A percentile compares a stretch with the other conserved stretches of the same genome.
These are phyloP conservation scores for Cygnus olor DNA, from an alignment of 2,797 vertebrate genomes.

Conservation along the genomic window DNA sequence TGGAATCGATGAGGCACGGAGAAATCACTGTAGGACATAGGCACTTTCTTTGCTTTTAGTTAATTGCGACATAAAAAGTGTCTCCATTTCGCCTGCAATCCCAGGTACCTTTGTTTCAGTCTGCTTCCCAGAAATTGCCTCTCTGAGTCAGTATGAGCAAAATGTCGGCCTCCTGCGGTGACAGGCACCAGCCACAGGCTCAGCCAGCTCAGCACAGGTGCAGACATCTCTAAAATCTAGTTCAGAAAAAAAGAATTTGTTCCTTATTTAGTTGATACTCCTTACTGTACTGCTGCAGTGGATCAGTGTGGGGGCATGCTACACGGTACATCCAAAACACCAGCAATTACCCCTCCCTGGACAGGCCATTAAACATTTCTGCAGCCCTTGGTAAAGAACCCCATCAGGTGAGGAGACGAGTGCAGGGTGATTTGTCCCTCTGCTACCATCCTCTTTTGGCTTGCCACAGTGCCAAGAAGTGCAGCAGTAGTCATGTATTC, in stretches of 20 bases:
- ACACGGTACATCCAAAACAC: neutral
- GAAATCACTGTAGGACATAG: neutral
- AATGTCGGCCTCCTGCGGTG: neutral
- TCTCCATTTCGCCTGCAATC: neutral
- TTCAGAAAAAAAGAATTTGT: neutral
- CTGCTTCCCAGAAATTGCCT: neutral
- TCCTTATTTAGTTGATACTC: neutral
- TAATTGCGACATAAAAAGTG: neutral
- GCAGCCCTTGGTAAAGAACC: neutral
- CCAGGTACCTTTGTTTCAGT: neutral
- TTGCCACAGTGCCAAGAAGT: neutral
- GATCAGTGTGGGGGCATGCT: neutral
- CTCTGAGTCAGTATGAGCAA: neutral
- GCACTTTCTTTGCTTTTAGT: neutral
- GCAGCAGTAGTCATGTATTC: neutral
- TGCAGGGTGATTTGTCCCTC: neutral
- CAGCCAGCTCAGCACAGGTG: neutral
- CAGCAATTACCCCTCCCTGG: neutral
- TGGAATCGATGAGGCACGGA: neutral
- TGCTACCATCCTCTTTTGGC: neutral
- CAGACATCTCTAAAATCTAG: neutral
- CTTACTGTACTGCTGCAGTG: neutral
- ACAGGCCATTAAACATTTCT: neutral
- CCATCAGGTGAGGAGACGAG: neutral
- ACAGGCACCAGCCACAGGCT: neutral